Evolutionary conservation across 2,113 vertebrate genomes (phyloP), one percentile per base, ranked within the genome.

Genomic region (Tiliqua scincoides): DNA sequence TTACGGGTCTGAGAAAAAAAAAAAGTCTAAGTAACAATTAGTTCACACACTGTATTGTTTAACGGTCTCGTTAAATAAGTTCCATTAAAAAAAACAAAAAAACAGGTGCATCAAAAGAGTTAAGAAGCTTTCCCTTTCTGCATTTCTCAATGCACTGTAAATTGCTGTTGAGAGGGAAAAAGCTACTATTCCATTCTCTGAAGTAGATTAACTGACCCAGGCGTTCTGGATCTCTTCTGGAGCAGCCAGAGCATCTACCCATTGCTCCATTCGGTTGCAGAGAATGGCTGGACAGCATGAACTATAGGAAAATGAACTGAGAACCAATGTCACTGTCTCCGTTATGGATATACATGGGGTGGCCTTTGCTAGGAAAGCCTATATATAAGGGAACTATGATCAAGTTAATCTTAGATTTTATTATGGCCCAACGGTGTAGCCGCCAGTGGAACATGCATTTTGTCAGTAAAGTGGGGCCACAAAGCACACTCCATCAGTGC

Each of bases 21-120:
- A 72, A 75, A 91, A 87, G 87, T 87, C 54, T 86, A 76, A 79
- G 3, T 48, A 89, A 6, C 70, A 84, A 89, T 87, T 88, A 89
- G 25, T 54, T 12, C 3, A 82, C 48, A 70, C 48, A 70, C 12
- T 82, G 0, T 2, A 14, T 27, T 77, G 71, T 82, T 54, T 54
- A 81, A 81, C 59, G 81, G 48, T n/a, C 12, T 91, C 85, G 32
- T 82, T 92, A 90, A 92, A 83, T 61, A 85, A 40, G 83, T 88
- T 74, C 2, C 30, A 23, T 87, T 78, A 21, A 48, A 63, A n/a
- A 87, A 25, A 88, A 63, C 91, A 32, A 57, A 48, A 67, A 73
- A 52, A 81, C 10, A 27, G 4, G 25, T 40, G 6, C 68, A 57
- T 68, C 52, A 87, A 61, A 84, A 54, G 7, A 78, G 15, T 86